phyloP scores from a whole-genome alignment of 2,888 invertebrate species.

The Seira sanloemensis region DNA sequence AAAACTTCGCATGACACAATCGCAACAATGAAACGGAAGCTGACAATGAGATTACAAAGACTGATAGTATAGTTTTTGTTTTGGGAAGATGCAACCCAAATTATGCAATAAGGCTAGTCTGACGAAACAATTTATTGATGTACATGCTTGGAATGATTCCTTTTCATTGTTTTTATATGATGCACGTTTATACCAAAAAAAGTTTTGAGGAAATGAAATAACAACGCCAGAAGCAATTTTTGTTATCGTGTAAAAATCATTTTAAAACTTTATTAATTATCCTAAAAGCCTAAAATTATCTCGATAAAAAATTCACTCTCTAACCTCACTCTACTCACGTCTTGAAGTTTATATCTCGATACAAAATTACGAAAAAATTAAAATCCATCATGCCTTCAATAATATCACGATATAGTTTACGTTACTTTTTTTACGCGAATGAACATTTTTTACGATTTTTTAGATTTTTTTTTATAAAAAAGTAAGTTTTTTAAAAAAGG shows the following conservation, averaged over 20 bases:
- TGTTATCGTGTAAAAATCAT: neutral
- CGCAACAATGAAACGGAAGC: no score
- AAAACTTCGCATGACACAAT: no score
- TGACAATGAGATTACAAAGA: no score
- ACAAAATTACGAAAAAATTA: constrained; percentile 12
- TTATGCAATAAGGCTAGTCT: no score
- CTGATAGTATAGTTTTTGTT: no score
- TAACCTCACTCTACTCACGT: constrained; percentile 2
- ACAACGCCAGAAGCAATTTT: no score
- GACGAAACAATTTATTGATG: no score
- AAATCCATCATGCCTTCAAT: constrained; percentile 13
- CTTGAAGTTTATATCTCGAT: neutral
- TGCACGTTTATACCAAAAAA: no score
- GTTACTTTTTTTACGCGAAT: constrained; percentile 8
- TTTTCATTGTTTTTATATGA: no score
- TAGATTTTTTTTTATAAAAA: neutral
- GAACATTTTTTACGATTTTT: constrained; percentile 16
- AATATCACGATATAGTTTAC: constrained; percentile 2
- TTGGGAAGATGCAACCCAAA: no score
- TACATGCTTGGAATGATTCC: no score
- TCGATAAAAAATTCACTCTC: constrained; percentile 16
- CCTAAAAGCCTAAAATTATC: constrained; percentile 2
- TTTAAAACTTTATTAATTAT: constrained; percentile 16
- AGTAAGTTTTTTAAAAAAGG: constrained; percentile 9
- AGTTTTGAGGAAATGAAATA: no score